Base-by-base conservation (phyloP, 2,113 vertebrate genomes). In the Myrmophylax atrothorax region DNA sequence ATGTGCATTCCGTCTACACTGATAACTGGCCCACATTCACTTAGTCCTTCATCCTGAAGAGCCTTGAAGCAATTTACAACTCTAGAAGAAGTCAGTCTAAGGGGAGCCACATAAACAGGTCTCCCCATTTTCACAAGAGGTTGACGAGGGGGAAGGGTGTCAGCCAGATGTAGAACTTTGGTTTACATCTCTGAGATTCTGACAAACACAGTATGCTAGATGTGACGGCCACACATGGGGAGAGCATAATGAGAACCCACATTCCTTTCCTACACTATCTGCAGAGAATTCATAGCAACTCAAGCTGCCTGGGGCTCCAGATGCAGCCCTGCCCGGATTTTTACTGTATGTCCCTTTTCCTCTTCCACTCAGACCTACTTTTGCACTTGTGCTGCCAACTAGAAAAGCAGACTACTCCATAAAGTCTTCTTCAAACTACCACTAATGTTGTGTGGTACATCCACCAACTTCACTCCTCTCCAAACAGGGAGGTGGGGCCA, bases 11-110 rank as follows among this genome's bases (percentile, higher is more conserved):
- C 8, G 1, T 68, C 59, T 49, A 33, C 37, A 62, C 68, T 62
- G 63, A 89, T 79, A 93, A 89, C 82, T 73, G 28, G 47, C 53
- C 37, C 19, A 68, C 26, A 83, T 91, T 91, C 78, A 87, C 53
- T 20, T 44, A 84, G 66, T 38, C 29, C 70, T 93, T 91, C 64
- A 59, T 60, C 44, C 47, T 87, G 53, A 87, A 76, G 40, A 40
- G 22, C 74, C 69, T 53, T 89, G 72, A 84, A 94, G 59, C 66
- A 68, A 31, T 89, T 85, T 63, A 47, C 23, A 58, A 33, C 58
- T 83, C 55, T 52, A 76, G 79, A 85, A 47, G 13, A 83, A 50
- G 29, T n/a, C 0, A 0, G 14, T 88, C 29, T 40, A 42, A 62
- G 31, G 12, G 18, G 3, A 93, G 18, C 4, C 59, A 77, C 23